Conservation (phyloP, 2,113 vertebrate species). For the Tyrannus savana region DNA sequence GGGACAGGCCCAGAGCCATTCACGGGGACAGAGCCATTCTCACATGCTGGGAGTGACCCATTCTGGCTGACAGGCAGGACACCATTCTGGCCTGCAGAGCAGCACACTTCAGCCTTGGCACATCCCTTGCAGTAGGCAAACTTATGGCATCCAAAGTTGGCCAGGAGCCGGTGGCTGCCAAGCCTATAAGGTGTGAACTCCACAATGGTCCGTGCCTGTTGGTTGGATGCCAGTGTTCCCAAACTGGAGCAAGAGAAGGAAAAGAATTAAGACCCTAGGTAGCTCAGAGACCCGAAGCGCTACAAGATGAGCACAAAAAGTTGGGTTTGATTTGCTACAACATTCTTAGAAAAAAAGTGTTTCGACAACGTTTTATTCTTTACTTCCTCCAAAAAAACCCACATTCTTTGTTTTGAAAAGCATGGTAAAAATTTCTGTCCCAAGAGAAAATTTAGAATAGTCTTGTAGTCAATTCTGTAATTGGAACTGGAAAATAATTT, state of each 20-base stretch:
- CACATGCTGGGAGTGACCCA: background rate
- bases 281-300: background rate
- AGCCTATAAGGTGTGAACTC: slow-evolving; percentile 47
- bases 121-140: slow-evolving; percentile 63
- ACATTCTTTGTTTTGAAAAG: background rate
- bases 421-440: background rate
- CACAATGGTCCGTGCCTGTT: slow-evolving; percentile 17
- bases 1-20: background rate
- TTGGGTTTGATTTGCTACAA: background rate
- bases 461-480: background rate
- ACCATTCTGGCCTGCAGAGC: background rate
- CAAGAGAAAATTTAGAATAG: background rate
- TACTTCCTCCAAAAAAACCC: background rate
- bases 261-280: background rate
- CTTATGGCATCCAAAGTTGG: slow-evolving; percentile 48
- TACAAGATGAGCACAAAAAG: accelerated
- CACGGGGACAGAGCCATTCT: background rate
- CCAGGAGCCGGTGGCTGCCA: slow-evolving; percentile 44
- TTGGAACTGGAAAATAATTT: background rate
- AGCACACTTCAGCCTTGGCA: slow-evolving; percentile 1
- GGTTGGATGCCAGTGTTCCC: slow-evolving; percentile 25
- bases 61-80: background rate
- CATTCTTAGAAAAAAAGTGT: background rate
- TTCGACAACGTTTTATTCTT: background rate
- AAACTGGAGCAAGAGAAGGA: background rate